A percentile compares a stretch with the other conserved stretches of the same genome.
Conservation (phyloP, 2,797 vertebrate genomes). For the Coregonus suidteri region DNA sequence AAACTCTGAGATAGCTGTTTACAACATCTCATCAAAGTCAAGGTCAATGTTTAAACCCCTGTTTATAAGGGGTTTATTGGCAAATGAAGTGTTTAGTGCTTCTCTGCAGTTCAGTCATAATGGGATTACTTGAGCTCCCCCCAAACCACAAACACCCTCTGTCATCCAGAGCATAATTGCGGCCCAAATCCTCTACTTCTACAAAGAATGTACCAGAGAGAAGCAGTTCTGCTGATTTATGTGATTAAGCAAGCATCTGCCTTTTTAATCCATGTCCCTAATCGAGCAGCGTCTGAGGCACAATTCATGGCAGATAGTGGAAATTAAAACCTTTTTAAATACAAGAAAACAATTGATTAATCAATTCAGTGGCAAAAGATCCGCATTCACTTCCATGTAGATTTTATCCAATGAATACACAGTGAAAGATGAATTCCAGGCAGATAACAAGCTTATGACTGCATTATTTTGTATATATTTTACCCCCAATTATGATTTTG, state of each 20-base stretch:
- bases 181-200: conserved; percentile 44
- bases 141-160: conserved; percentile 38
- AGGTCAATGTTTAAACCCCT: neutral
- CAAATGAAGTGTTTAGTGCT: neutral
- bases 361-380: conserved; percentile 15
- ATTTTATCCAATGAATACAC: neutral
- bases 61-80: neutral
- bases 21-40: neutral
- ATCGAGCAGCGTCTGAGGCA: conserved; percentile 14
- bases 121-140: conserved; percentile 36
- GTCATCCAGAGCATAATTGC: conserved; percentile 41
- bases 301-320: neutral
- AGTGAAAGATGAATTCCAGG: neutral
- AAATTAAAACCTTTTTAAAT: conserved; percentile 13
- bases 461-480: neutral
- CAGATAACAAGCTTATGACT: neutral
- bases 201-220: conserved; percentile 31
- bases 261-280: conserved; percentile 26
- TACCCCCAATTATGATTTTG: too few species aligned
- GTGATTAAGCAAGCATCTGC: conserved; percentile 41
- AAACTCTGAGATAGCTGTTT: neutral
- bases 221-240: conserved; percentile 41
- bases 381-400: neutral
- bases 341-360: conserved; percentile 8
- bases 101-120: conserved; percentile 36